phyloP scores from a whole-genome alignment of 2,113 vertebrate genomes.

The Pseudonaja textilis region DNA sequence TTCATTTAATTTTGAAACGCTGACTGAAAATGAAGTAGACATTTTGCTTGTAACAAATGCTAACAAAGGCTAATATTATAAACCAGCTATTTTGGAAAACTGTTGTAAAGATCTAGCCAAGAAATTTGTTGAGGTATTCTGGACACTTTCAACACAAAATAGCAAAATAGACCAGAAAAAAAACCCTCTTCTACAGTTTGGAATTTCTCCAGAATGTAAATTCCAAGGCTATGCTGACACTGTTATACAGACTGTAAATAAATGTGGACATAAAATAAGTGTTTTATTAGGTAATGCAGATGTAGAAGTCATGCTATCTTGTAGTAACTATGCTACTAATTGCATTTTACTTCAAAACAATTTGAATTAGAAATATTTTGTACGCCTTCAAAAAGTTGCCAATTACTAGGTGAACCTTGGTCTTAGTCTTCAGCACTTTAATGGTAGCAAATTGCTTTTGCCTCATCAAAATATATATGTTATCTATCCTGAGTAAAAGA shows the following conservation, averaged over 20 bases:
- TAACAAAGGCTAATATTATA: conserved; percentile 15
- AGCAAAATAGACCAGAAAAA: background rate
- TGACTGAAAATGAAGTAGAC: conserved; percentile 22
- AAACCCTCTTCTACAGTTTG: background rate
- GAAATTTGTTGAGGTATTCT: background rate
- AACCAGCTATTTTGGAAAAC: background rate
- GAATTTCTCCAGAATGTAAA: background rate
- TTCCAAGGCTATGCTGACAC: background rate
- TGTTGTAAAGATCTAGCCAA: background rate
- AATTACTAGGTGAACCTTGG: background rate
- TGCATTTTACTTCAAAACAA: background rate
- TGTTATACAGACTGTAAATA: background rate
- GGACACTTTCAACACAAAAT: background rate
- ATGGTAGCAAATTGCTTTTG: background rate
- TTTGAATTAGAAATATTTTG: background rate
- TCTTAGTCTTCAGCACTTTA: background rate
- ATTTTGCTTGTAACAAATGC: conserved; percentile 18
- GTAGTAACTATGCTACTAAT: background rate
- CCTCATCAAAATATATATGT: no score
- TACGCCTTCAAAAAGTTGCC: background rate
- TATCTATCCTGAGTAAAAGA: no score
- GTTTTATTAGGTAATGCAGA: background rate
- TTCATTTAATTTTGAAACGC: conserved; percentile 21
- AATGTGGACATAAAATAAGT: background rate
- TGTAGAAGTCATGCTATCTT: background rate